phyloP scores from a whole-genome alignment of 2,797 vertebrate species.

The Scyliorhinus canicula region DNA sequence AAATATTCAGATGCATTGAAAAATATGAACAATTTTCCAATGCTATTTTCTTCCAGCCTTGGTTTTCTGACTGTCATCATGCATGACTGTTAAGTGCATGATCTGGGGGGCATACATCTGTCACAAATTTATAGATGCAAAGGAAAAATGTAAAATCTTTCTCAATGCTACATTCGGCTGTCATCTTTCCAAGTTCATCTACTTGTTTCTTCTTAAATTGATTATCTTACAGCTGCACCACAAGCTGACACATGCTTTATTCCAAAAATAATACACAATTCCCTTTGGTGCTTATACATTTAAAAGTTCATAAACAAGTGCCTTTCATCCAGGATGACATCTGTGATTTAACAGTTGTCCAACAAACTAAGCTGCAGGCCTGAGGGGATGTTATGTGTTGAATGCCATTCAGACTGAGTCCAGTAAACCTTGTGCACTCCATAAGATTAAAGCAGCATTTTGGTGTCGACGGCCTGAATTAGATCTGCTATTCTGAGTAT shows the following conservation, averaged over 20 bases:
- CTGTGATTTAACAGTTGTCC: slow-evolving; percentile 29
- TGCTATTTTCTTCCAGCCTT: not conserved
- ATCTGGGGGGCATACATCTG: too few relatives aligned
- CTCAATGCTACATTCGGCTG: not conserved
- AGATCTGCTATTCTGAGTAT: not conserved
- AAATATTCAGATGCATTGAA: not conserved
- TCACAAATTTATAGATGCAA: not conserved
- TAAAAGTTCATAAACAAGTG: slow-evolving; percentile 4
- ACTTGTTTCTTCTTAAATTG: slow-evolving; percentile 25
- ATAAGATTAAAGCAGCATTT: not conserved
- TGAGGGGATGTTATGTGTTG: not conserved
- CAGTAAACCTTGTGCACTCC: not conserved
- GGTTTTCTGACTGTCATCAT: not conserved
- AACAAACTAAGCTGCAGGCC: not conserved
- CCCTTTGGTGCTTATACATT: slow-evolving; percentile 22
- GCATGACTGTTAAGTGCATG: not conserved
- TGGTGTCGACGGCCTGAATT: not conserved
- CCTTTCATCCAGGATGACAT: not conserved
- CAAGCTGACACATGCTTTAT: not conserved
- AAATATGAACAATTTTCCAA: not conserved
- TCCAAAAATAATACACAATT: slow-evolving; percentile 33
- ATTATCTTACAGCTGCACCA: slow-evolving; percentile 12
- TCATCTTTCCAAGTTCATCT: not conserved
- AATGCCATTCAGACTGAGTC: not conserved
- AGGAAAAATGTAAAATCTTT: not conserved